Evolutionary conservation across 2,113 vertebrate species (phyloP), one percentile per base, ranked within the genome.

Genomic region (Brachionichthys hirsutus): DNA sequence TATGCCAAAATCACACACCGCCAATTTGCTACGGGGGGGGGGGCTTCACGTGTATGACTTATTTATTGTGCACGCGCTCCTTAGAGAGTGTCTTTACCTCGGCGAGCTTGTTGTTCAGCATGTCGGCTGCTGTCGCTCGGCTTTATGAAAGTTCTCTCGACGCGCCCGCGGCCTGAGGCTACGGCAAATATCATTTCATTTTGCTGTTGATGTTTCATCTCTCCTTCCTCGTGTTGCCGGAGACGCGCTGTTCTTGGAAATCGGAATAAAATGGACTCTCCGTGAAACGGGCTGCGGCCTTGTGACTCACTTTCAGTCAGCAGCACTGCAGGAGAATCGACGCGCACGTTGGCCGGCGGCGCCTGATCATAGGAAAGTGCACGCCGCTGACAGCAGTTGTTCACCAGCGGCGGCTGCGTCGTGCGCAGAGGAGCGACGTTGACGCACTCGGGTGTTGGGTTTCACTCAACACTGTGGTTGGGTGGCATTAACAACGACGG

Each of bases 381-480:
- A n/a, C 24, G 8, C 24, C 4, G 47, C 9, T 53, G 40, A 13
- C 43, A 67, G n/a, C 12, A 46, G 16, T n/a, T 46, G 48, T 47
- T 40, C 42, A 48, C 40, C 47, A 74, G 67, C 54, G 14, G 50
- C 16, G 40, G 49, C 48, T 11, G 47, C 7, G 20, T 30, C 57
- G 14, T 56, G 24, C 20, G 47, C 53, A 20, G 15, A 51, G 24
- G 16, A 62, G 50, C 18, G 46, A 53, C 19, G 67, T 75, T 87
- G 77, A 81, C 80, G 70, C 81, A 70, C 62, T 56, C n/a, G 35
- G 68, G 81, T 74, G 80, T 84, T 71, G 51, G 4, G 40, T 85
- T 85, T 79, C 83, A 63, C 61, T 68, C 69, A 54, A 18, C n/a
- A n/a, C 49, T 54, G 54, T 53, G 71, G 59, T 36, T 40, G 68